phyloP scores from a whole-genome alignment of 2,888 invertebrate species.

The Carpatolechia fugitivella region DNA sequence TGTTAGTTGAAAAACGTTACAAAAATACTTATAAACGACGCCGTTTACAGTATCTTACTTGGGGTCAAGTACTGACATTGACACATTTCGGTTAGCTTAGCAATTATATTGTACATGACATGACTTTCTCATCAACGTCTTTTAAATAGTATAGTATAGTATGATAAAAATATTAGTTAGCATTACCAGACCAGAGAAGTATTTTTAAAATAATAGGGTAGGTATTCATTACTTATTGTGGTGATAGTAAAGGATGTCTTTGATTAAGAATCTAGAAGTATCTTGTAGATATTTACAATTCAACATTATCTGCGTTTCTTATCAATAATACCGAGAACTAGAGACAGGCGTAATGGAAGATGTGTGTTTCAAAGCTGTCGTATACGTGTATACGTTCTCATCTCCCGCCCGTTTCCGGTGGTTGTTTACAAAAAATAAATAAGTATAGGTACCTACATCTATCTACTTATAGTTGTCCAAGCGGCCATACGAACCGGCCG shows the following conservation, averaged over 20 bases:
- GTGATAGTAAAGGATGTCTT: too few relatives aligned
- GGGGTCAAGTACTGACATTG: constrained; percentile 56
- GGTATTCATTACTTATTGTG: too few relatives aligned
- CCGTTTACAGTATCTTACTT: constrained; percentile 48
- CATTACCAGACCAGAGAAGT: too few relatives aligned
- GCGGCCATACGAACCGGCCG: constrained; percentile 59
- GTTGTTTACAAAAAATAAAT: constrained; percentile 73
- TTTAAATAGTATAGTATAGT: too few relatives aligned
- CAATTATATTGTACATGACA: too few relatives aligned
- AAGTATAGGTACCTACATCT: constrained; percentile 39
- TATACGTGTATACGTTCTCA: constrained; percentile 59
- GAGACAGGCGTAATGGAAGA: constrained; percentile 71
- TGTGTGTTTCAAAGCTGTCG: constrained; percentile 71
- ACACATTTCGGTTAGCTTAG: constrained; percentile 26
- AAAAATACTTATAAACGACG: constrained; percentile 55
- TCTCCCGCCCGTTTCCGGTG: constrained; percentile 71
- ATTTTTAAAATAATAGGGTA: not conserved
- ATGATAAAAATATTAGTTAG: too few relatives aligned
- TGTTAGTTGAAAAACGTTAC: constrained; percentile 70
- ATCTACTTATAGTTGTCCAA: constrained; percentile 44
- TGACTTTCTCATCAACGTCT: too few relatives aligned
- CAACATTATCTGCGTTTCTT: constrained; percentile 56
- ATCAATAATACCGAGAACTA: constrained; percentile 64
- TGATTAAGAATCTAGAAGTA: constrained; percentile 6
- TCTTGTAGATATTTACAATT: constrained; percentile 39